phyloP scores from a whole-genome alignment of 2,888 invertebrate genomes.

The Druceiella hillmani region DNA sequence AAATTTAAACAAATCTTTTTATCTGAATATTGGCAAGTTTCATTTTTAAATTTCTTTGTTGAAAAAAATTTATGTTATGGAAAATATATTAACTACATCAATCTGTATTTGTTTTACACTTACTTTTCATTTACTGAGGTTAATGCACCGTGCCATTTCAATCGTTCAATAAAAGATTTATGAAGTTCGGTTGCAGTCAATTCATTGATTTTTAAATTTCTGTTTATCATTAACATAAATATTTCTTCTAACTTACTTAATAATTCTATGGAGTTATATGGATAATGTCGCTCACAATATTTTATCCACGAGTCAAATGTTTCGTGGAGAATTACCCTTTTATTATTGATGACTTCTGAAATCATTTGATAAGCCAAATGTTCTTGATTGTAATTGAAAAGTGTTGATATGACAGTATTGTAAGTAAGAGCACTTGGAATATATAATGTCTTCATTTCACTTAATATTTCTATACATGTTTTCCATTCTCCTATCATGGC shows the following conservation, averaged over 20 bases:
- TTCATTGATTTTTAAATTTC: slow-evolving; percentile 35
- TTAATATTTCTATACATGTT: slow-evolving; percentile 53
- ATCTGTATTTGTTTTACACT: too few relatives aligned
- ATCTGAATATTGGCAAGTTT: too few relatives aligned
- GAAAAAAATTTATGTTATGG: too few relatives aligned
- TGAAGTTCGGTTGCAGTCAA: slow-evolving; percentile 32
- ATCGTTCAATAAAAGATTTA: slow-evolving; percentile 31
- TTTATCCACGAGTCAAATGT: slow-evolving; percentile 52
- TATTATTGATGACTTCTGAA: slow-evolving; percentile 44
- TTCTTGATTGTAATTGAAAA: slow-evolving; percentile 53
- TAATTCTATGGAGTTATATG: slow-evolving; percentile 31
- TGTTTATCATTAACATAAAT: slow-evolving; percentile 48
- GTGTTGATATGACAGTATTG: slow-evolving; percentile 49
- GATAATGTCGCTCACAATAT: slow-evolving; percentile 38
- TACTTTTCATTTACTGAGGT: too few relatives aligned
- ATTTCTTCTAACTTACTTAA: slow-evolving; percentile 50
- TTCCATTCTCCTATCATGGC: slow-evolving; percentile 61
- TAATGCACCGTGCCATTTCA: too few relatives aligned
- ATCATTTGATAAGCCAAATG: slow-evolving; percentile 57
- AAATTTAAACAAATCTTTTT: too few relatives aligned
- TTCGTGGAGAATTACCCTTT: slow-evolving; percentile 38
- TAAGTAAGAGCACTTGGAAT: slow-evolving; percentile 46
- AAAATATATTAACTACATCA: too few relatives aligned
- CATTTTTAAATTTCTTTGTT: too few relatives aligned
- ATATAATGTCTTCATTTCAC: slow-evolving; percentile 49